A percentile compares a stretch with the other conserved stretches of the same genome.
These are phyloP conservation scores for Pogonognathellus flavescens DNA, from an alignment of 1,140 invertebrate species.

Conservation along the genomic window DNA sequence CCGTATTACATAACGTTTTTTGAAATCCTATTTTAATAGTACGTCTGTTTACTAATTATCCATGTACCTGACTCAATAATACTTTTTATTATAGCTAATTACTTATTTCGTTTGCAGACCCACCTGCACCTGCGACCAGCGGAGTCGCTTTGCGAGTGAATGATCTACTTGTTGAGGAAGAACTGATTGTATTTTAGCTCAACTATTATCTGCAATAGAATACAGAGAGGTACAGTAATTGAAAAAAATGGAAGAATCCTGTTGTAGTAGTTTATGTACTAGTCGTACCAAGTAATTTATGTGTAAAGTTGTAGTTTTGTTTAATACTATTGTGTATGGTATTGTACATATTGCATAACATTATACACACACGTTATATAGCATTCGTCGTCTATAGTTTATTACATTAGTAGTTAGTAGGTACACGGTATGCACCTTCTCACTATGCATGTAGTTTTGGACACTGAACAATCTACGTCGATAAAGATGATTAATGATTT, in stretches of 20 bases:
- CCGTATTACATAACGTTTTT: too few species aligned
- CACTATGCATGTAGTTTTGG: background rate
- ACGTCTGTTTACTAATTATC: background rate
- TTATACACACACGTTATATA: conserved; percentile 28
- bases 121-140: background rate
- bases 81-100: conserved; percentile 7
- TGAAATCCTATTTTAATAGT: background rate
- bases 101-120: conserved; percentile 18
- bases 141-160: background rate
- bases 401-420: conserved; percentile 23
- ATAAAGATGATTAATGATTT: conserved; percentile 36
- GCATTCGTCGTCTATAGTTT: conserved; percentile 14
- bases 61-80: conserved; percentile 8
- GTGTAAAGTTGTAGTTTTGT: conserved; percentile 1
- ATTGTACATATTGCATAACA: background rate
- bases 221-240: conserved; percentile 14
- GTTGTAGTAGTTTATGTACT: conserved; percentile 14
- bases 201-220: background rate
- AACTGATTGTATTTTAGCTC: conserved; percentile 32
- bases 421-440: conserved; percentile 15
- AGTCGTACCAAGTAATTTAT: background rate
- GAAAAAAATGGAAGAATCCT: conserved; percentile 42
- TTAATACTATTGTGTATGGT: background rate
- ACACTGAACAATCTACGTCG: background rate
- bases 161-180: conserved; percentile 31